Percentiles rank a stretch among this genome's conserved stretches.
Evolutionary conservation across 2,797 vertebrate genomes (phyloP).

Genomic region (Phoebastria nigripes): DNA sequence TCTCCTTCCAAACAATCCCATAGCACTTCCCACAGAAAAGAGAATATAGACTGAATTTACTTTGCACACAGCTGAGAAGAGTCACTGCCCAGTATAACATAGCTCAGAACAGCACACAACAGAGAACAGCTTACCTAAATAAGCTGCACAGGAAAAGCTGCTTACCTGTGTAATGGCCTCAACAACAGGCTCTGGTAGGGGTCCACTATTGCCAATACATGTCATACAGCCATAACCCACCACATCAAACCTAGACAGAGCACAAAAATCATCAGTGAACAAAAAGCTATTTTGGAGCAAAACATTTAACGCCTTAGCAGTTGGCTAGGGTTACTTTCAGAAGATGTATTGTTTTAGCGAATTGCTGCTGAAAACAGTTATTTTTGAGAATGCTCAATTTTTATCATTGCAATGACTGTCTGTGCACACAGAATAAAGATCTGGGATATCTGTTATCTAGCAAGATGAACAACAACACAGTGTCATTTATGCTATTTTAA

Average conservation of each 20-base stretch:
- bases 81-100: neutral
- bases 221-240: constrained; percentile 99
- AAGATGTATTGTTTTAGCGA: neutral
- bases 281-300: neutral
- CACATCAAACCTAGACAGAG: constrained; percentile 87
- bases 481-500: neutral
- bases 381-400: neutral
- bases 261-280: neutral
- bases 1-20: neutral
- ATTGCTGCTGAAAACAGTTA: neutral
- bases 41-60: neutral
- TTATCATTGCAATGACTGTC: neutral
- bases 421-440: neutral
- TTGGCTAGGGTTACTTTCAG: neutral
- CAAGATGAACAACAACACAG: neutral
- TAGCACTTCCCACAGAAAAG: neutral
- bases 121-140: neutral
- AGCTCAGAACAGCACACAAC: neutral
- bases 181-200: constrained; percentile 90
- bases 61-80: neutral
- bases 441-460: neutral
- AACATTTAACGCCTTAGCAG: neutral
- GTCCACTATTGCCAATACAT: constrained; percentile 97
- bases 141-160: neutral
- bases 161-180: constrained; percentile 92